These are phyloP conservation scores for Trematomus loennbergii DNA, from an alignment of 2,113 vertebrate species.

Conservation along the genomic window DNA sequence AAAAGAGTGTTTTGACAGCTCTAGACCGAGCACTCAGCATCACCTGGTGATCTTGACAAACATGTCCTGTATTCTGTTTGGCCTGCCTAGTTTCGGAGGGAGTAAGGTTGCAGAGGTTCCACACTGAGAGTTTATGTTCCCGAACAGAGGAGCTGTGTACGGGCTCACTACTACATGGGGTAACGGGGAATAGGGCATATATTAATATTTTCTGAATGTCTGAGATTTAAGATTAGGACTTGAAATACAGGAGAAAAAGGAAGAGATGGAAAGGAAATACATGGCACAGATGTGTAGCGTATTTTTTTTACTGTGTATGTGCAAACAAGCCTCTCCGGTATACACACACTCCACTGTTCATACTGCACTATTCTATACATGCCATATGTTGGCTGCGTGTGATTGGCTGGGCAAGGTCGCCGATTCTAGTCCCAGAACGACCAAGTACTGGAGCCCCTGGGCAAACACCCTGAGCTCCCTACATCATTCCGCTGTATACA, in stretches of 20 bases:
- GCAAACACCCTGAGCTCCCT: no score
- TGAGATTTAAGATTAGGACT: conserved; percentile 19
- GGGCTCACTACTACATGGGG: conserved; percentile 44
- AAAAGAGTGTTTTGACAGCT: not conserved
- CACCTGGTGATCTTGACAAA: conserved; percentile 1
- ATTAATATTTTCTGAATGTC: conserved; percentile 80
- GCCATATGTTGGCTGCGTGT: no score
- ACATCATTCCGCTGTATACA: no score
- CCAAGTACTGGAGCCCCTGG: no score
- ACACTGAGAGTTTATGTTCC: conserved; percentile 53
- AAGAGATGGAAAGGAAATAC: not conserved
- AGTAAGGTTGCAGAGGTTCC: conserved; percentile 24
- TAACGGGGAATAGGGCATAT: conserved; percentile 69
- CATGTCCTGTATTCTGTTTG: not conserved
- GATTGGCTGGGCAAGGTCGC: no score
- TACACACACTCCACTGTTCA: not conserved
- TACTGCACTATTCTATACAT: not conserved
- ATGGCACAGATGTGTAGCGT: not conserved
- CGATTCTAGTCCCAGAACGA: no score
- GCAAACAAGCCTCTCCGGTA: conserved; percentile 15
- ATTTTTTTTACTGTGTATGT: not conserved
- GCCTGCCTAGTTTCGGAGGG: not conserved
- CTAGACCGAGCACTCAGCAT: not conserved
- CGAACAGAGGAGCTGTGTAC: conserved; percentile 44
- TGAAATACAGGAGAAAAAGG: not conserved